These are phyloP conservation scores for Gymnoscelis rufifasciata DNA, from an alignment of 2,888 invertebrate genomes.

Conservation along the genomic window DNA sequence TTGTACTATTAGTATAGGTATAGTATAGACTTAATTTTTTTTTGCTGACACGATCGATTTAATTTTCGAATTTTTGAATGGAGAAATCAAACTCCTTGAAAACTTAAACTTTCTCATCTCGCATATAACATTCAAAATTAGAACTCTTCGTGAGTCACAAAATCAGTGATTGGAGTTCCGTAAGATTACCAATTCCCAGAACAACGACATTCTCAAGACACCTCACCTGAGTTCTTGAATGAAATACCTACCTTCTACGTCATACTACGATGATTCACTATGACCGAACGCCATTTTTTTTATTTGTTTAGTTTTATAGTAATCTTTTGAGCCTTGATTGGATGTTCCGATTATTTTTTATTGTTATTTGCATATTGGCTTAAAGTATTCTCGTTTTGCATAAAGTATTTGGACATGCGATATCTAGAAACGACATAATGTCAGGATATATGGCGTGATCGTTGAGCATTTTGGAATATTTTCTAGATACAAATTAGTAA, in stretches of 20 bases:
- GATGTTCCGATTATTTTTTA: not conserved
- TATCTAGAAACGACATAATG: not conserved
- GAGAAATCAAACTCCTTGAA: no score
- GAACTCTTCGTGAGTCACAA: conserved; percentile 19
- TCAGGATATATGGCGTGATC: conserved; percentile 8
- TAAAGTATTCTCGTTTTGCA: not conserved
- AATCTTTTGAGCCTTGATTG: conserved; percentile 1
- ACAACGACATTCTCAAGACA: conserved; percentile 30
- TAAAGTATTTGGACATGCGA: no score
- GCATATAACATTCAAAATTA: no score
- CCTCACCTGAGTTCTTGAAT: conserved; percentile 38
- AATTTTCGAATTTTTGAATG: no score
- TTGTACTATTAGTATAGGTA: no score
- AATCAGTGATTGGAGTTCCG: conserved; percentile 26
- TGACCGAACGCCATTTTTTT: conserved; percentile 19
- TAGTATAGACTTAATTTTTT: no score
- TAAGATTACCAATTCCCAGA: conserved; percentile 40
- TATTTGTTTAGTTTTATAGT: no score
- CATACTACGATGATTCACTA: conserved; percentile 31
- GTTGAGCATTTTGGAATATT: not conserved
- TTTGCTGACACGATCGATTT: no score
- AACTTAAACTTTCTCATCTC: no score
- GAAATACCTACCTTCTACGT: conserved; percentile 22
- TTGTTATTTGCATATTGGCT: conserved; percentile 1
- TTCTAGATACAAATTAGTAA: no score